Percentiles rank a stretch among this genome's conserved stretches.
These are phyloP conservation scores for Urocitellus parryii DNA, from an alignment of 2,113 vertebrate genomes.

Conservation along the genomic window DNA sequence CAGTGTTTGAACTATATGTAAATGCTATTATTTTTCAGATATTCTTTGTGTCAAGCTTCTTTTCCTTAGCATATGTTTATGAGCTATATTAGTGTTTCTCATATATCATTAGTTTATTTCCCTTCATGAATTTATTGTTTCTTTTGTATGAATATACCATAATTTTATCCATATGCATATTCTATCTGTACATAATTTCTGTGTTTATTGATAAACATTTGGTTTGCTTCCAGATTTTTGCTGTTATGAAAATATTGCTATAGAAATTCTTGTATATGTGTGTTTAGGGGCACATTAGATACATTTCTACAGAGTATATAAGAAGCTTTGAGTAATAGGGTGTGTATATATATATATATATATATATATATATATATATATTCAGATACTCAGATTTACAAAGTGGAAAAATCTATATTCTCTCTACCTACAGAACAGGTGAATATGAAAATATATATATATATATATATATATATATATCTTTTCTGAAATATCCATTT, in stretches of 20 bases:
- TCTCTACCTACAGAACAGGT: not conserved
- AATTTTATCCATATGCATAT: not conserved
- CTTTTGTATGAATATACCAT: not conserved
- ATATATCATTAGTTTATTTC: not conserved
- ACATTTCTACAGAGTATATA: not conserved
- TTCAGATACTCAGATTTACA: not conserved
- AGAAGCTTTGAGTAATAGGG: not conserved
- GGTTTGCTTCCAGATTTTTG: not conserved
- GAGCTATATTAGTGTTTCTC: not conserved
- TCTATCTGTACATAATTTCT: not conserved
- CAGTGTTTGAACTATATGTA: not conserved
- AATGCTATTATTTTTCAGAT: not conserved
- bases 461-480: not conserved
- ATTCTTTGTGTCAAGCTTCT: constrained; percentile 24
- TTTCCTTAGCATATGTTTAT: constrained; percentile 2
- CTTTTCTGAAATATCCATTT: not conserved
- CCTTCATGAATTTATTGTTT: not conserved
- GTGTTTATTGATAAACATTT: not conserved
- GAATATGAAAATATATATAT: not conserved
- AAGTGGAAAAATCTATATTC: not conserved
- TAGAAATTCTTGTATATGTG: not conserved
- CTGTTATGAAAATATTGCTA: not conserved
- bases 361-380: not conserved
- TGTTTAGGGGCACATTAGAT: not conserved
- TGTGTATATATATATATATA: not conserved